Conservation (phyloP, 2,113 vertebrate species). For the Urocolius indicus region DNA sequence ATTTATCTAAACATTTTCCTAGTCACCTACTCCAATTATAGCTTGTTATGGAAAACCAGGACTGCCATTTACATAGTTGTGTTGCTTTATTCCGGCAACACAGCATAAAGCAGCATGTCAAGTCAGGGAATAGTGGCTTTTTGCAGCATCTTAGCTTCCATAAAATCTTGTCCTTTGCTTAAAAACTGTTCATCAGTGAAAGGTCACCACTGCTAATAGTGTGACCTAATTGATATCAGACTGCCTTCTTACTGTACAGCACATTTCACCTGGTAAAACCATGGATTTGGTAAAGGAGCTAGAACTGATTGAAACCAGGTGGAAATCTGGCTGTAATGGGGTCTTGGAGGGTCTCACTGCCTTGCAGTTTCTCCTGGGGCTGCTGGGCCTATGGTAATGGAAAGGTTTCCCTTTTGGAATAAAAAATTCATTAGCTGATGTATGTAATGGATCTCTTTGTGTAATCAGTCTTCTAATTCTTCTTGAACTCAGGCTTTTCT, state of each 20-base stretch:
- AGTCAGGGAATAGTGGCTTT: not conserved
- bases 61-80: slow-evolving; percentile 2
- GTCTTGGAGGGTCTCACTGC: fast-evolving
- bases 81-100: not conserved
- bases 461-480: not conserved
- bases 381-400: not conserved
- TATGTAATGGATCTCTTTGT: not conserved
- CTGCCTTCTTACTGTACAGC: not conserved
- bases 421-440: slow-evolving; percentile 8
- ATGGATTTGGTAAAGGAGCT: not conserved
- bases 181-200: not conserved
- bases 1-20: slow-evolving; percentile 60
- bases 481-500: not conserved
- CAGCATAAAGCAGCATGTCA: not conserved
- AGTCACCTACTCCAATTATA: slow-evolving; percentile 37
- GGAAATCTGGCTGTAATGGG: not conserved
- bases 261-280: not conserved
- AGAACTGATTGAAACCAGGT: not conserved
- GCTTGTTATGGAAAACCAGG: slow-evolving; percentile 21
- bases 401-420: slow-evolving; percentile 1
- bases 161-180: not conserved
- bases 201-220: not conserved
- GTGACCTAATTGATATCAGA: not conserved
- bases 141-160: not conserved
- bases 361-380: not conserved